Evolutionary conservation across 2,888 invertebrate species (phyloP).

Genomic region (Cartodere bifasciata): DNA sequence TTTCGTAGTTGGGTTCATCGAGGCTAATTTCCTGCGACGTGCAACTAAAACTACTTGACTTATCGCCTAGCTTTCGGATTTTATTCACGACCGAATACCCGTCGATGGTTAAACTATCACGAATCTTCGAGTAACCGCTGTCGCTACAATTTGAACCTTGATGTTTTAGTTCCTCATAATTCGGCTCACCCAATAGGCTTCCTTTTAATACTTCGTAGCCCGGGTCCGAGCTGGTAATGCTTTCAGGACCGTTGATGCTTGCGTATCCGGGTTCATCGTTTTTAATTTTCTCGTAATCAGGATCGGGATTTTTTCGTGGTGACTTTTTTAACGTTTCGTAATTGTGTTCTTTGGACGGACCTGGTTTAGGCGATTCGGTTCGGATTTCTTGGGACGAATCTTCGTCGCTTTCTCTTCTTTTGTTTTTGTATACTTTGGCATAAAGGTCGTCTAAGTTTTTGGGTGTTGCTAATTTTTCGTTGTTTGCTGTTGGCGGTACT

Average conservation of each 20-base stretch:
- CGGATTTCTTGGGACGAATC: slow-evolving; percentile 13
- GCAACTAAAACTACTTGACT: slow-evolving; percentile 42
- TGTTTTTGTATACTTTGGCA: slow-evolving; percentile 70
- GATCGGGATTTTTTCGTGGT: slow-evolving; percentile 21
- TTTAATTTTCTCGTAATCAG: slow-evolving; percentile 28
- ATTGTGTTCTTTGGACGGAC: slow-evolving; percentile 39
- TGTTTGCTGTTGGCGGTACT: slow-evolving; percentile 37
- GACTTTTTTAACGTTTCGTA: slow-evolving; percentile 47
- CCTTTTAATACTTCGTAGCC: slow-evolving; percentile 56
- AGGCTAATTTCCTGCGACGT: slow-evolving; percentile 28
- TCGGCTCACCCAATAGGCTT: slow-evolving; percentile 49
- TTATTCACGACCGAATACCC: slow-evolving; percentile 46
- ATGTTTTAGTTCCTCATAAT: slow-evolving; percentile 63
- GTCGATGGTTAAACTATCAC: slow-evolving; percentile 21
- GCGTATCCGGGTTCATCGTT: slow-evolving; percentile 28
- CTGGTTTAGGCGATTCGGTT: slow-evolving; percentile 22
- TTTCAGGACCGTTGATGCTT: slow-evolving; percentile 43
- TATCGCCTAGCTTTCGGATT: slow-evolving; percentile 24
- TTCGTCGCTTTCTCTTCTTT: slow-evolving; percentile 20
- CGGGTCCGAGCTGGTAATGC: slow-evolving; percentile 48
- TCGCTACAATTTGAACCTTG: slow-evolving; percentile 31
- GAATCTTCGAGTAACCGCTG: slow-evolving; percentile 28
- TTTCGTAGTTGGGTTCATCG: slow-evolving; percentile 64
- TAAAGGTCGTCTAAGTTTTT: slow-evolving; percentile 81
- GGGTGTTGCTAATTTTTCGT: slow-evolving; percentile 24